Conservation (phyloP, 2,888 invertebrate genomes). For the Oasisia sp. region DNA sequence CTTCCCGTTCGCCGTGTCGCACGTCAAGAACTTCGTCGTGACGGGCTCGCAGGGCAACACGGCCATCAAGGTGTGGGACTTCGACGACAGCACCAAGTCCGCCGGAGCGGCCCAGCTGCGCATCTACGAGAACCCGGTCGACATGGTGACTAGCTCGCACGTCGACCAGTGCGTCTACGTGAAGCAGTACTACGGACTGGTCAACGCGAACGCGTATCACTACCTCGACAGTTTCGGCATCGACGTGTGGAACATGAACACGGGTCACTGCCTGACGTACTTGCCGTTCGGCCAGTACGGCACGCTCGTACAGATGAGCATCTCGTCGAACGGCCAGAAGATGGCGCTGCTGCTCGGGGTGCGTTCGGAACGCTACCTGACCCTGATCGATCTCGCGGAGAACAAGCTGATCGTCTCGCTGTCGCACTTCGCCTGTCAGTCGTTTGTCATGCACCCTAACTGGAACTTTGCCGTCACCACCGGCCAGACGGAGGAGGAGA, state of each 20-base stretch:
- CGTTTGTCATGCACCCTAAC: slow-evolving; percentile 32
- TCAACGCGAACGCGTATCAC: slow-evolving; percentile 47
- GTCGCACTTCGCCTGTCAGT: slow-evolving; percentile 32
- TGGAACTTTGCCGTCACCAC: slow-evolving; percentile 36
- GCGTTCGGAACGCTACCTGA: slow-evolving; percentile 37
- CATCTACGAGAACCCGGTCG: slow-evolving; percentile 42
- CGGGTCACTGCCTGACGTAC: slow-evolving; percentile 35
- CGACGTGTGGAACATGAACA: slow-evolving; percentile 47
- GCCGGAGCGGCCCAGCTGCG: background rate
- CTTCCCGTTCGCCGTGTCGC: slow-evolving; percentile 42
- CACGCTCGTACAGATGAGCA: slow-evolving; percentile 40
- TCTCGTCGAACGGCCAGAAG: slow-evolving; percentile 36
- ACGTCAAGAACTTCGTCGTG: slow-evolving; percentile 36
- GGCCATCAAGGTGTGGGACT: slow-evolving; percentile 39
- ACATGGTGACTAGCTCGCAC: slow-evolving; percentile 38
- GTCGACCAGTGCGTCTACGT: slow-evolving; percentile 36
- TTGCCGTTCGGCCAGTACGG: slow-evolving; percentile 44
- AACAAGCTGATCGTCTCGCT: slow-evolving; percentile 30
- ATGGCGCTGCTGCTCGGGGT: slow-evolving; percentile 40
- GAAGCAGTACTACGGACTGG: slow-evolving; percentile 41
- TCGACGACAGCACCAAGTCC: background rate
- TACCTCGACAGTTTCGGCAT: slow-evolving; percentile 51
- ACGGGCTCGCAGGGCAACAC: slow-evolving; percentile 44
- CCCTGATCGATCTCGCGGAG: slow-evolving; percentile 36
- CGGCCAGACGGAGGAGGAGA: background rate